Base-by-base conservation (phyloP, 2,797 vertebrate species). In the Catharus ustulatus region DNA sequence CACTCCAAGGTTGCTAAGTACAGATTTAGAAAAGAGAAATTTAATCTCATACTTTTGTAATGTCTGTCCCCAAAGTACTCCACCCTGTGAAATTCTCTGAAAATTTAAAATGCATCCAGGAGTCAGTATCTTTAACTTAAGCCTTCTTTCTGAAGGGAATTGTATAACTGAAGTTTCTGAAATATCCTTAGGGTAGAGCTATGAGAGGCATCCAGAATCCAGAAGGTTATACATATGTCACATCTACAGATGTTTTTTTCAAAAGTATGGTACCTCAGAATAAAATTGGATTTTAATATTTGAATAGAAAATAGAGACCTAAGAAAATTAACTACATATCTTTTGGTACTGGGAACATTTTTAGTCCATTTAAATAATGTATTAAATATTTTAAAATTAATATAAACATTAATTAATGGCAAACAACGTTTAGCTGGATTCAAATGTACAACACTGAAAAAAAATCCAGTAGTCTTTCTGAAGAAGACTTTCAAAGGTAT, bases 91-190 rank as follows among this genome's bases (percentile, higher is more conserved):
- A 79, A 62, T 90, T 91, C 40, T 74, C 49, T 63, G 32, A 79
- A 91, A 84, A 78, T 80, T 62, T 71, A 57, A 96, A 92, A 76
- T 95, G 79, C 87, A 92, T 57, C 77, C 68, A 82, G 46, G 36
- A 79, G 55, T 93, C 86, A 72, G 45, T 82, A 19, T 89, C 69
- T 80, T 87, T 89, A 90, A 85, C 38, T 90, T 78, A 67, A 97
- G 51, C 48, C 74, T 93, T 89, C 58, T 88, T 91, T 96, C 93
- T 94, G 93, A 94, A 93, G 76, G 83, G 82, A 89, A 46, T 18
- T 71, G 18, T 92, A 5, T 86, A 94, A 95, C 58, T 94, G 88
- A 75, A 90, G 78, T 68, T 95, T 84, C 84, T 83, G 55, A 95
- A 93, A 75, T 87, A 94, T 59, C 94, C 79, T 83, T 76, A 84